Evolutionary conservation across 2,113 vertebrate genomes (phyloP).

Genomic region (Syngnathoides biaculeatus): DNA sequence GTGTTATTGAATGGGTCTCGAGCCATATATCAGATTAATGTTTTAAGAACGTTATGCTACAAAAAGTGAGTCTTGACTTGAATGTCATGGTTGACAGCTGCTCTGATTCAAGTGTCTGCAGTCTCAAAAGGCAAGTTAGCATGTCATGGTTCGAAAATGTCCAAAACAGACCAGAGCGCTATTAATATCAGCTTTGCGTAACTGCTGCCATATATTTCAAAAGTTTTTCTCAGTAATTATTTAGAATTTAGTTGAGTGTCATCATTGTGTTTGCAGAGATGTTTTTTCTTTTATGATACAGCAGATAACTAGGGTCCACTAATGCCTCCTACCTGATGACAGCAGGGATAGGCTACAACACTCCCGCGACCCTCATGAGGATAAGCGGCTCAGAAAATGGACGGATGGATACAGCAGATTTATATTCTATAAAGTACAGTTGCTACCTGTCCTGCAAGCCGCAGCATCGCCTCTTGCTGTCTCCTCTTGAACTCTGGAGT

Average conservation of each 20-base stretch:
- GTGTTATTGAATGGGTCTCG: not conserved
- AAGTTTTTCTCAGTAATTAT: too few relatives aligned
- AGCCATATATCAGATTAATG: not conserved
- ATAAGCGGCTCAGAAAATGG: too few relatives aligned
- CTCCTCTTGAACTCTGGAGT: conserved; percentile 91
- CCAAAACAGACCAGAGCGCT: not conserved
- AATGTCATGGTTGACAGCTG: not conserved
- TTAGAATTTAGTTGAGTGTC: too few relatives aligned
- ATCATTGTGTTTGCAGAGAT: not conserved
- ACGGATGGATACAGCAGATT: too few relatives aligned
- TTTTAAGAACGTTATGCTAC: not conserved
- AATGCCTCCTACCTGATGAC: too few relatives aligned
- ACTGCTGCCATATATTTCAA: not conserved
- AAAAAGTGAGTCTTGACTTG: not conserved
- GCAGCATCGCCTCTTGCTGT: conserved; percentile 87
- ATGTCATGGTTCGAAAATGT: not conserved
- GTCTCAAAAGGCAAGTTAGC: not conserved
- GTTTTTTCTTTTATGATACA: too few relatives aligned
- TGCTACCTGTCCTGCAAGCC: conserved; percentile 87
- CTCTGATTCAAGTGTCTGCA: not conserved
- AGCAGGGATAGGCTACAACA: too few relatives aligned
- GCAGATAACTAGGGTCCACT: too few relatives aligned
- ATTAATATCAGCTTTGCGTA: not conserved
- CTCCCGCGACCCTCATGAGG: too few relatives aligned
- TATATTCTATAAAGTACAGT: too few relatives aligned